Base-by-base conservation (phyloP, 2,797 vertebrate species). In the Eutrigla gurnardus region DNA sequence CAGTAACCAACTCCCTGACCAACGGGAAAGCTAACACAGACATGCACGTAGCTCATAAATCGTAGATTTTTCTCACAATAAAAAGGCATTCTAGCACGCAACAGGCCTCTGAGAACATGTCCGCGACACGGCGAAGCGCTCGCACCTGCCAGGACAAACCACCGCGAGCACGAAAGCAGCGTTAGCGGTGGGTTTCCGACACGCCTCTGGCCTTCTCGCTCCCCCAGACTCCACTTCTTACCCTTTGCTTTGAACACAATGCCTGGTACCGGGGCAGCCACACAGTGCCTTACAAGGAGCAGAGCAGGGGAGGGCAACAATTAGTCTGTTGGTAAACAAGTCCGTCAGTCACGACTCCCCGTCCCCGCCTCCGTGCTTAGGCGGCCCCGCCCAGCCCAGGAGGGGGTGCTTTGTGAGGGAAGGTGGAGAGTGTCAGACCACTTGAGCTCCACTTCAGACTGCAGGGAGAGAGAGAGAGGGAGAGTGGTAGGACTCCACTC, bases 291-390 rank as follows among this genome's bases (percentile, higher is more conserved):
- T 77, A 78, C 75, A 90, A 89, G 86, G 80, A 66, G 67, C 75
- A 84, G 76, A 52, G 72, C 73, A 83, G 75, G 83, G 86, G 85
- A 87, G 88, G 84, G 87, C 72, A 85, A 89, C 84, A 91, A 92
- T 94, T 92, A 91, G 83, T 77, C 72, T 87, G 89, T 91, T 86
- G 65, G 90, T 91, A 94, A 93, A 92, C 92, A 92, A 87, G 78
- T 75, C 88, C 62, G 65, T 88, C 89, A 87, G 75, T 92, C 83
- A 86, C 67, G 73, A 74, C 83, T 76, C 66, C 60, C 36, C 14
- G 40, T 85, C 79, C 77, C 85, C 86, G 87, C 91, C 91, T 87
- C 63, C 36, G 80, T 68, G 81, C 91, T 93, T 85, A 79, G 78
- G 75, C 60, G 0, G 57, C 70, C 64, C 88, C 83, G 73, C 91